Percentiles rank a stretch among this genome's conserved stretches.
phyloP scores from a whole-genome alignment of 2,888 invertebrate genomes.

The Andrena marginata region DNA sequence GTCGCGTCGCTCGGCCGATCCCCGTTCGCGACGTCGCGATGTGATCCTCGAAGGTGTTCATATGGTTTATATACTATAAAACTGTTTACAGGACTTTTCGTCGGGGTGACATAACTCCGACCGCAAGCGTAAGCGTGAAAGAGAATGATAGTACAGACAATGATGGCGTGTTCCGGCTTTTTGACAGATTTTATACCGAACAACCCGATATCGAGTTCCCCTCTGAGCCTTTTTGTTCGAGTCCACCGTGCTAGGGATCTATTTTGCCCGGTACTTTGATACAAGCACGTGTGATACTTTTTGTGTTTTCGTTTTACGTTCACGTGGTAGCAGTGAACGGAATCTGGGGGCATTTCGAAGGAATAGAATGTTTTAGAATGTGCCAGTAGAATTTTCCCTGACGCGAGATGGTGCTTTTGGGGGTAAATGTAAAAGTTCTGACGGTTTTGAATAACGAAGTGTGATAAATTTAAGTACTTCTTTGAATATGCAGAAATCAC shows the following conservation, averaged over 20 bases:
- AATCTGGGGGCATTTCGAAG: background rate
- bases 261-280: too few relatives aligned
- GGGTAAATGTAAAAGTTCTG: background rate
- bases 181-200: background rate
- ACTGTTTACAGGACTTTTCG: conserved; percentile 60
- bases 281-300: background rate
- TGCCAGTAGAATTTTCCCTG: background rate
- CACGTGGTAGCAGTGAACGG: background rate
- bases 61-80: conserved; percentile 47
- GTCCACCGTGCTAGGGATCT: background rate
- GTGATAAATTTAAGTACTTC: background rate
- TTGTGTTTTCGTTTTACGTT: background rate
- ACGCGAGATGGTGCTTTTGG: background rate
- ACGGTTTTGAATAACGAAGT: background rate
- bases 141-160: conserved; percentile 22
- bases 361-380: background rate
- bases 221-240: background rate
- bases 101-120: conserved; percentile 57
- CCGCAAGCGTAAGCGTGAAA: conserved; percentile 44
- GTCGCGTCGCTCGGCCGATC: conserved; percentile 31
- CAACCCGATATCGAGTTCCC: conserved; percentile 19
- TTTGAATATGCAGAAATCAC: background rate
- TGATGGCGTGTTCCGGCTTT: conserved; percentile 31
- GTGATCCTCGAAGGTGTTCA: conserved; percentile 56
- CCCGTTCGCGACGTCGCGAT: conserved; percentile 26